These are phyloP conservation scores for Columba livia DNA, from an alignment of 2,113 vertebrate species.

Conservation along the genomic window DNA sequence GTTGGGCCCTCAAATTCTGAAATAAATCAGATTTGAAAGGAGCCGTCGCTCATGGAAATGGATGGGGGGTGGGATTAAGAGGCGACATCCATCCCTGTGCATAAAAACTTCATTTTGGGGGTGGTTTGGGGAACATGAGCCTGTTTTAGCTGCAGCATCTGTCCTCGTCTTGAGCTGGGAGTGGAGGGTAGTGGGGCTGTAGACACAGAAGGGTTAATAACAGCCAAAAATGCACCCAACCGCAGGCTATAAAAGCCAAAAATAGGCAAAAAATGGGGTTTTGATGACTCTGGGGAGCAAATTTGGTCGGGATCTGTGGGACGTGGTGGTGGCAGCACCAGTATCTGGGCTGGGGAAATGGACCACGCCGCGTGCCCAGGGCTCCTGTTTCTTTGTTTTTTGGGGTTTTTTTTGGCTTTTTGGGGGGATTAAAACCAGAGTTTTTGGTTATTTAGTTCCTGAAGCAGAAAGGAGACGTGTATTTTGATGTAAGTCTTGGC, in stretches of 20 bases:
- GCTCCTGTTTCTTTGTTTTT: too few relatives aligned
- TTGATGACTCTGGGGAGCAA: not conserved
- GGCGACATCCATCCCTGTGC: not conserved
- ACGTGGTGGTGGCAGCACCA: not conserved
- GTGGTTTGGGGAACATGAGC: not conserved
- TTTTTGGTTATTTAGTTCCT: not conserved
- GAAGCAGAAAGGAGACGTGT: not conserved
- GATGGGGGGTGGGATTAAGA: not conserved
- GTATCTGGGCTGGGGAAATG: rapidly evolving
- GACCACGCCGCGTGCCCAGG: rapidly evolving
- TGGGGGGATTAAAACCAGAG: not conserved
- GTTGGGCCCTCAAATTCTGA: not conserved
- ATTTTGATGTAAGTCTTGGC: not conserved
- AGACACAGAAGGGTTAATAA: not conserved
- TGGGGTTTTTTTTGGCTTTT: not conserved
- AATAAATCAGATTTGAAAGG: not conserved
- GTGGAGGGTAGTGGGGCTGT: not conserved
- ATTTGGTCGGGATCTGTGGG: not conserved
- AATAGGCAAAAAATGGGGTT: rapidly evolving
- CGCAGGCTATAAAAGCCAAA: not conserved
- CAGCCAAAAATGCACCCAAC: not conserved
- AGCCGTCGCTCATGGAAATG: not conserved
- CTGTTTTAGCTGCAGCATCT: not conserved
- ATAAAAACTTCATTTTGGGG: not conserved
- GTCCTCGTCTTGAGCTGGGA: not conserved